phyloP scores from a whole-genome alignment of 1,140 invertebrate species.

The Drosophila bipectinata region DNA sequence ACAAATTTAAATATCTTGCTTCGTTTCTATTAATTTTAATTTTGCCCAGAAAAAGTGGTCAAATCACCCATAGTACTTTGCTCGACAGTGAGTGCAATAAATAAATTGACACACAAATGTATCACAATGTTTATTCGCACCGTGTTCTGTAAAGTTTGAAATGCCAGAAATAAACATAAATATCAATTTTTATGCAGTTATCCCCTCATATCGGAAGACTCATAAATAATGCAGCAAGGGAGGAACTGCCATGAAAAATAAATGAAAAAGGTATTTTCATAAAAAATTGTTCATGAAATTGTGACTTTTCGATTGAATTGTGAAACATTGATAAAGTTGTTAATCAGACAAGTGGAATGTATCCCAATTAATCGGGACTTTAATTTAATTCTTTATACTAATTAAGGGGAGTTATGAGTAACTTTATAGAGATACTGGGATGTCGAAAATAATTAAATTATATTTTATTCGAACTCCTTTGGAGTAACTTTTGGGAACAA shows the following conservation, averaged over 20 bases:
- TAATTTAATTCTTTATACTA: conserved; percentile 10
- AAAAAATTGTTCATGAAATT: conserved; percentile 19
- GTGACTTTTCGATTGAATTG: conserved; percentile 10
- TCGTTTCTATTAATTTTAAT: no score
- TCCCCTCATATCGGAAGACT: conserved; percentile 30
- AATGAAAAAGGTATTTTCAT: conserved; percentile 17
- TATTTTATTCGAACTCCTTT: not conserved
- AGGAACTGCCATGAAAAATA: conserved; percentile 2
- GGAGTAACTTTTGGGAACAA: not conserved
- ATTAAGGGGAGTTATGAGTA: not conserved
- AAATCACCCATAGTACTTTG: not conserved
- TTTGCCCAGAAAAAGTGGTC: no score
- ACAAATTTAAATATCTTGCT: no score
- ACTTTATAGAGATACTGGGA: conserved; percentile 1
- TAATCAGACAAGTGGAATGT: conserved; percentile 24
- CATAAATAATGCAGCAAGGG: conserved; percentile 44
- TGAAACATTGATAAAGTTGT: conserved; percentile 27
- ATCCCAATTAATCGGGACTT: conserved; percentile 14
- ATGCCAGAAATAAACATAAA: conserved; percentile 37
- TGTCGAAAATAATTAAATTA: not conserved
- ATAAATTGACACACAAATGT: conserved; percentile 62
- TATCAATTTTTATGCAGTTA: conserved; percentile 46
- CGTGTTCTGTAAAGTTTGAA: conserved; percentile 7
- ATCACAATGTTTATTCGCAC: conserved; percentile 48
- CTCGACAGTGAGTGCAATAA: conserved; percentile 41